Percentiles rank a stretch among this genome's conserved stretches.
Conservation (phyloP, 2,113 vertebrate species). For the Coreoperca whiteheadi region DNA sequence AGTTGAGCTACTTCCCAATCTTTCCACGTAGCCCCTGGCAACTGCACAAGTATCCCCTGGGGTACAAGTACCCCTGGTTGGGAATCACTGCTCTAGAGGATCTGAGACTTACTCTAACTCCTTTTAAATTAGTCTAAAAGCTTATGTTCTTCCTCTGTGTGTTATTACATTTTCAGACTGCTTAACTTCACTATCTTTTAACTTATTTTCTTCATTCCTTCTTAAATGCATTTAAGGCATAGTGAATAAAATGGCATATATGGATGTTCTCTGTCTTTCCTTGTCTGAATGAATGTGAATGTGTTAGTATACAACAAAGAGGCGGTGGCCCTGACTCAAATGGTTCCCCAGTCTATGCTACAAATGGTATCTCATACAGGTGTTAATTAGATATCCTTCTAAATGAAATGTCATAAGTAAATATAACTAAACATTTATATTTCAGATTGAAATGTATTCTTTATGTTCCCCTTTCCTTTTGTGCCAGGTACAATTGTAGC, state of each 20-base stretch:
- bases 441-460: background rate
- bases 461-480: background rate
- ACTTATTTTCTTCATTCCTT: background rate
- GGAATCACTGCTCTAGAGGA: background rate
- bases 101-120: background rate
- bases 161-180: background rate
- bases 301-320: background rate
- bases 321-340: background rate
- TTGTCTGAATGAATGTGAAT: background rate
- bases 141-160: background rate
- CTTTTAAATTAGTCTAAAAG: background rate
- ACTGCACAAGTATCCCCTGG: too few species aligned
- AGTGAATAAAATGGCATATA: background rate
- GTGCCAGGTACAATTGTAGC: background rate
- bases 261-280: background rate
- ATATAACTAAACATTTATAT: background rate
- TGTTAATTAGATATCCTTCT: background rate
- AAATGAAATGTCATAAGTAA: background rate
- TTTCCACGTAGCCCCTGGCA: too few species aligned
- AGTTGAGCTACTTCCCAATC: too few species aligned
- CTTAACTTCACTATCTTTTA: conserved; percentile 5
- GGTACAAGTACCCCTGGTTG: too few species aligned
- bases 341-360: background rate
- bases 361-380: background rate
- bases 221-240: background rate